Evolutionary conservation across 2,113 vertebrate genomes (phyloP).

Genomic region (Alectura lathami): DNA sequence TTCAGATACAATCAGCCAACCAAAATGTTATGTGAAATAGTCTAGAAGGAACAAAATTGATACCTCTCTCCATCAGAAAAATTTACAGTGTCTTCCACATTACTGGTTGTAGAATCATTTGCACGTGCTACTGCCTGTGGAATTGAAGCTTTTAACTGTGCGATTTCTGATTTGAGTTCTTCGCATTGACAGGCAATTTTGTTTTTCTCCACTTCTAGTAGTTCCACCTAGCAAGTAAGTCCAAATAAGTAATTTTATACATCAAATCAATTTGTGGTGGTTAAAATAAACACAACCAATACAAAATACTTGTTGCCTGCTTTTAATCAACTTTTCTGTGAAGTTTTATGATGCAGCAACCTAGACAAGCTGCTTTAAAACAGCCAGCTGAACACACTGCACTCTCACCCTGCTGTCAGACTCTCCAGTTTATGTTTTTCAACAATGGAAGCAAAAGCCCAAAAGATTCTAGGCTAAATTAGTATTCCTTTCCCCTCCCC

Average conservation of each 20-base stretch:
- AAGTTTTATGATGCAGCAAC: not conserved
- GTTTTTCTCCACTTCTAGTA: slow-evolving; percentile 78
- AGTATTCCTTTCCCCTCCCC: not conserved
- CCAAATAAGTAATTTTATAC: not conserved
- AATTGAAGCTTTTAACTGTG: slow-evolving; percentile 75
- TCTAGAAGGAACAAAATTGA: slow-evolving; percentile 53
- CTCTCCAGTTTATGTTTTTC: not conserved
- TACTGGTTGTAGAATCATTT: slow-evolving; percentile 75
- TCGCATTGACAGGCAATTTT: slow-evolving; percentile 79
- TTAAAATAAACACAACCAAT: not conserved
- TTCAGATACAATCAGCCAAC: slow-evolving; percentile 4
- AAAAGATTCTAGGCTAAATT: not conserved
- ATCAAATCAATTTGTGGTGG: not conserved
- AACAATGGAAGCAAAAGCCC: not conserved
- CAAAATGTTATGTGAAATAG: not conserved
- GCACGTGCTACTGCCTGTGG: slow-evolving; percentile 61
- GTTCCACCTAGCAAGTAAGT: slow-evolving; percentile 76
- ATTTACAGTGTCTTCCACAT: slow-evolving; percentile 73
- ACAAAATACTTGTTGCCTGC: not conserved
- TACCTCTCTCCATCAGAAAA: slow-evolving; percentile 79
- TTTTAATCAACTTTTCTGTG: not conserved
- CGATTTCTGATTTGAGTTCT: slow-evolving; percentile 80
- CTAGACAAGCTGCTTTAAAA: not conserved
- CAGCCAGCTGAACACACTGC: not conserved
- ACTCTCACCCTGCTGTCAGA: not conserved